These are phyloP conservation scores for Torymus aiolomorphi DNA, from an alignment of 2,888 invertebrate genomes.

Conservation along the genomic window DNA sequence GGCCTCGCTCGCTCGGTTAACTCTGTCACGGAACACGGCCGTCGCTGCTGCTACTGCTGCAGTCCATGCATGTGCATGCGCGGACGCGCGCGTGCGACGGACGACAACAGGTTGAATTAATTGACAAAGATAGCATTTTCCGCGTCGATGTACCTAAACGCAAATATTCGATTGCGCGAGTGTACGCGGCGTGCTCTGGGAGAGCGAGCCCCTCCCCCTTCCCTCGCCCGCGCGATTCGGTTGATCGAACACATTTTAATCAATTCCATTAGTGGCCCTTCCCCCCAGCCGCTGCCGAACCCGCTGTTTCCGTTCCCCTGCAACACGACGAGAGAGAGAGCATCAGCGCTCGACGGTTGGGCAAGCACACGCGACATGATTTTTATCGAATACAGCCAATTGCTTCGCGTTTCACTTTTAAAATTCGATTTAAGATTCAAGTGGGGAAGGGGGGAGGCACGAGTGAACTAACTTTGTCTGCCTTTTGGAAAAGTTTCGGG, in stretches of 20 bases:
- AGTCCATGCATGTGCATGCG: background rate
- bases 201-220: slow-evolving; percentile 41
- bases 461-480: too few species aligned
- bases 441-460: background rate
- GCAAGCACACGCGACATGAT: slow-evolving; percentile 27
- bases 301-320: background rate
- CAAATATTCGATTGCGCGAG: slow-evolving; percentile 71
- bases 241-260: slow-evolving; percentile 75
- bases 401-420: slow-evolving; percentile 17
- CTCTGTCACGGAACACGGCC: background rate
- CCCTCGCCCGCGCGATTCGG: slow-evolving; percentile 67
- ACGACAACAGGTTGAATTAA: slow-evolving; percentile 74
- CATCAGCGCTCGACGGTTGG: too few species aligned
- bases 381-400: slow-evolving; percentile 39
- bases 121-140: slow-evolving; percentile 74
- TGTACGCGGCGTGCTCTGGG: slow-evolving; percentile 34
- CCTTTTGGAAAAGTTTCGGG: too few species aligned
- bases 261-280: slow-evolving; percentile 74
- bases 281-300: slow-evolving; percentile 51
- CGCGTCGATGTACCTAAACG: slow-evolving; percentile 71
- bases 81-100: slow-evolving; percentile 45
- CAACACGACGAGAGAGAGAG: too few species aligned
- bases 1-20: slow-evolving; percentile 17
- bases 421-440: slow-evolving; percentile 30
- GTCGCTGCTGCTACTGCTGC: too few species aligned